Conservation (phyloP, 2,113 vertebrate species). For the Scolopax mira region DNA sequence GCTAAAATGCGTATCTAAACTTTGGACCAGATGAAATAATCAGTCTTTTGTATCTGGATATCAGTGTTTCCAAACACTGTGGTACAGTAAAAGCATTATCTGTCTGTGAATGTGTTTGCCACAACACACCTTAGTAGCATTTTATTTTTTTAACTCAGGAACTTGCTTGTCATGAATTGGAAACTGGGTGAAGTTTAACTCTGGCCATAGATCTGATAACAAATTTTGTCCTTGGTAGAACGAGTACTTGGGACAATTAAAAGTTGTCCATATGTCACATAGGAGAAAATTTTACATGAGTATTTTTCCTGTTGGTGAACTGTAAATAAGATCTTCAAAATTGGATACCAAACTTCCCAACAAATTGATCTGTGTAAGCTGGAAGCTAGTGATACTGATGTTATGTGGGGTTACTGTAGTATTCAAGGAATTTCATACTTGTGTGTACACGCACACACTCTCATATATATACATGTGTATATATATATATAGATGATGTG, state of each 20-base stretch:
- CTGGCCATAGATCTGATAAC: not conserved
- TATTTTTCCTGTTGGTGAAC: not conserved
- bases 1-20: not conserved
- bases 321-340: not conserved
- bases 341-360: not conserved
- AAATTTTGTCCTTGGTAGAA: not conserved
- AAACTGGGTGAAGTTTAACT: not conserved
- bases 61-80: not conserved
- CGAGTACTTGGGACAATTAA: not conserved
- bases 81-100: not conserved
- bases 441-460: rapidly evolving
- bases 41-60: not conserved
- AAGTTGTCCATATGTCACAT: not conserved
- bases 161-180: not conserved
- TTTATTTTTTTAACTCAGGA: not conserved
- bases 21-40: not conserved
- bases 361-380: not conserved
- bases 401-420: not conserved
- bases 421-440: not conserved
- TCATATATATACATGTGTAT: rapidly evolving
- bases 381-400: not conserved
- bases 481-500: rapidly evolving
- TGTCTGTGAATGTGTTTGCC: not conserved
- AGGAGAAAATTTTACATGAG: not conserved
- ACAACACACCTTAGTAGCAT: not conserved